Evolutionary conservation across 2,888 invertebrate species (phyloP), one percentile per base, ranked within the genome.

Genomic region (Oscheius sp.): DNA sequence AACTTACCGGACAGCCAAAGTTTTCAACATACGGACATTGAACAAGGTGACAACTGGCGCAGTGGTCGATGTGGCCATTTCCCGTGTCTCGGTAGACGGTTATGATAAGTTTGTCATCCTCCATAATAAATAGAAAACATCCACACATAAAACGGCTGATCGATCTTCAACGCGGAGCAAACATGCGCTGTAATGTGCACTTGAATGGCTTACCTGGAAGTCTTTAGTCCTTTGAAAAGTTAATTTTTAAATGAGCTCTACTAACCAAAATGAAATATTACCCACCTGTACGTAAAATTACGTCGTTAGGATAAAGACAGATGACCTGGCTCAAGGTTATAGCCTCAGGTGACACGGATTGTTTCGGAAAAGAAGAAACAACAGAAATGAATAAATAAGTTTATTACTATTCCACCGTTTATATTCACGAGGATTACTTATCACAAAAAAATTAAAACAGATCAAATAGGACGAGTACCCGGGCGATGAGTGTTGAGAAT

Each of bases 401-500:
- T 35, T 35, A 35, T 35, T 35, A 35, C 35, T 35, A 35, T 35
- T 35, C 35, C 35, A 35, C 35, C 35, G 35, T 35, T 35, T 35
- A 35, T 6, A 9, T 35, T 35, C 35, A 35, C 35, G 35, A 35
- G 35, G 35, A 9, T 35, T 35, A 35, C 9, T 35, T 35, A 35
- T 35, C 35, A 35, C 35, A 35, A 35, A 35, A 35, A 35, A 35
- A 9, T 6, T 6, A 9, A 35, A 35, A 35, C 55, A 55, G 55
- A 25, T 55, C 61, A 61, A 23, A 61, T 43, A 16, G 61, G 45
- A 41, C 55, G 55, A 18, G 61, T 61, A 43, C 61, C 61, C 43
- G 41, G 69, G 45, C 69, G 55, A 58, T 81, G 78, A 49, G 77
- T 74, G 63, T 69, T 59, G 59, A 76, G 75, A 49, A 82, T 78